phyloP scores from a whole-genome alignment of 1,140 invertebrate genomes.

The Brachionus sp. region DNA sequence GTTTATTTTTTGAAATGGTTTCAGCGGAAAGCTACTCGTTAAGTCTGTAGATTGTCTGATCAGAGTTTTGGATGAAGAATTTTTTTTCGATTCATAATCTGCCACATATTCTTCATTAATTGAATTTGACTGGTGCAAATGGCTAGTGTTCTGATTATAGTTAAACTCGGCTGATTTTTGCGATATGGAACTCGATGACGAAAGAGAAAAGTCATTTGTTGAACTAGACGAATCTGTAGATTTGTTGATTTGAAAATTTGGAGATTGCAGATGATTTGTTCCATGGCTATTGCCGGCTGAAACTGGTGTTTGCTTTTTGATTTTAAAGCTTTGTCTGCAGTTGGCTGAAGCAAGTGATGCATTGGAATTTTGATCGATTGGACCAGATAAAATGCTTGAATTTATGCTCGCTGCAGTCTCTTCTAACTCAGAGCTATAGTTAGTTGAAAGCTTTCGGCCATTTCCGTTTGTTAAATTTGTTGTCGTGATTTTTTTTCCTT shows the following conservation, averaged over 20 bases:
- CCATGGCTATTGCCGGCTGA: neutral
- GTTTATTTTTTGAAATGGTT: conserved; percentile 40
- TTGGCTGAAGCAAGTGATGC: neutral
- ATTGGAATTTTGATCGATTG: neutral
- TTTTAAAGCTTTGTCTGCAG: neutral
- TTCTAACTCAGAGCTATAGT: conserved; percentile 14
- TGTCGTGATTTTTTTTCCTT: neutral
- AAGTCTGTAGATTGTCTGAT: conserved; percentile 42
- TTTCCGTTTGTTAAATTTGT: neutral
- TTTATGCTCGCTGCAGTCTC: neutral
- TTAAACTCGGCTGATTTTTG: conserved; percentile 25
- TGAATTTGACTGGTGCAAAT: conserved; percentile 8
- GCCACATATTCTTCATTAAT: neutral
- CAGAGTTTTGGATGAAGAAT: neutral
- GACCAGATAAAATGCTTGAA: neutral
- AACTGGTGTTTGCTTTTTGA: neutral
- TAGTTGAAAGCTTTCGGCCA: neutral
- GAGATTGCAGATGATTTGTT: neutral
- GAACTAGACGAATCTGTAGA: neutral
- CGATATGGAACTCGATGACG: neutral
- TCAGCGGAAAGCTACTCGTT: conserved; percentile 41
- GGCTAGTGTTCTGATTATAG: neutral
- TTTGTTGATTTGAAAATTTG: conserved; percentile 8
- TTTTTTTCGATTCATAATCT: neutral
- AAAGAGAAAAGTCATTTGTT: conserved; percentile 19